phyloP scores from a whole-genome alignment of 2,113 vertebrate genomes.

The Gnathonemus echidnorhynchus region DNA sequence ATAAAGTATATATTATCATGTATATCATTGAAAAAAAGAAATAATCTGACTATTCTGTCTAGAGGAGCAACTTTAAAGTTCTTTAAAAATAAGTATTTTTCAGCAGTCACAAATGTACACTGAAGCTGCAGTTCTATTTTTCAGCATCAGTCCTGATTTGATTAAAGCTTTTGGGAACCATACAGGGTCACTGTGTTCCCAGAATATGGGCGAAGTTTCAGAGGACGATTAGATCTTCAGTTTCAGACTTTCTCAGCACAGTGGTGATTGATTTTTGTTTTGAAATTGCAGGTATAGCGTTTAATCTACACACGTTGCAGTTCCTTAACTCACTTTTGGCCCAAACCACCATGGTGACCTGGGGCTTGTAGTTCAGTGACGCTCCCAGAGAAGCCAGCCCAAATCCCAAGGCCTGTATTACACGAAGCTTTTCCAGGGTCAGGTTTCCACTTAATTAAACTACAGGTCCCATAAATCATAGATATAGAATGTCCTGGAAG shows the following conservation, averaged over 20 bases:
- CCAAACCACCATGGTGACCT: background rate
- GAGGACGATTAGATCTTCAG: background rate
- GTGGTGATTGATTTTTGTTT: background rate
- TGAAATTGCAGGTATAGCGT: background rate
- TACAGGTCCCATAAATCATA: slow-evolving; percentile 6
- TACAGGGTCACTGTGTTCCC: background rate
- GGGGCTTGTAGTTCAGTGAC: background rate
- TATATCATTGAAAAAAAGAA: background rate
- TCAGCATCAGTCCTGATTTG: background rate
- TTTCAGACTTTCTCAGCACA: background rate
- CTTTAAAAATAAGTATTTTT: background rate
- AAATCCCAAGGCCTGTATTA: background rate
- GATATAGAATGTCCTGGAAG: background rate
- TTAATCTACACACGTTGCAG: background rate
- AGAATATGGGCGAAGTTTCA: background rate
- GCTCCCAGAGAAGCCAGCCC: background rate
- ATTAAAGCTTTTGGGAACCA: background rate
- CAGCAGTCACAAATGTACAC: background rate
- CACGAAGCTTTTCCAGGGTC: background rate
- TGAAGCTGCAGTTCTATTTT: background rate
- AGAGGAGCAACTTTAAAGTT: background rate
- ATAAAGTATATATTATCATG: background rate
- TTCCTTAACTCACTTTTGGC: background rate
- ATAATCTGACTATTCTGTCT: background rate
- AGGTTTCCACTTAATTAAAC: slow-evolving; percentile 11